Evolutionary conservation across 2,797 vertebrate genomes (phyloP), one percentile per base, ranked within the genome.

Genomic region (Dendrocincla fuliginosa): DNA sequence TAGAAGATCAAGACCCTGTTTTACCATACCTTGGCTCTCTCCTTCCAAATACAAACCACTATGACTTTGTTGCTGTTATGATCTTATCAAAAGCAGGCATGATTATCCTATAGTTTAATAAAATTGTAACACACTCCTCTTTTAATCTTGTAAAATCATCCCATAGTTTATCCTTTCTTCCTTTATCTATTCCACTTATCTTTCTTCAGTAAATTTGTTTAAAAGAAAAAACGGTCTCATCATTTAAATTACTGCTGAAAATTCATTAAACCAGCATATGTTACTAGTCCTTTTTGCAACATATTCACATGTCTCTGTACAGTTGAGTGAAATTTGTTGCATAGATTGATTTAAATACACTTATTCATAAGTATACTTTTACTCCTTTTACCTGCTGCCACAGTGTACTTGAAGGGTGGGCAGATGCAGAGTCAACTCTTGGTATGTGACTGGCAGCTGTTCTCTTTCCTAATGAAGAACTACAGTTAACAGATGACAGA

Each of bases 401-500:
- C n/a, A 71, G 8, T 49, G 25, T 69, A 46, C 49, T 57, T 75
- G 46, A 89, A 89, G n/a, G 16, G 30, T 68, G 25, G 39, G 28
- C 49, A 95, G 84, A 92, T 80, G 59, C 37, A 82, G 49, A 60
- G 28, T 56, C 61, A 92, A 12, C 30, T 71, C 23, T 71, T 89
- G 50, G 42, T 78, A 65, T 56, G 50, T 64, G 49, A 50, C 37
- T 74, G 70, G 49, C 56, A 93, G 76, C 41, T 93, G 64, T 63
- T 91, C 59, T 70, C 32, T 71, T 91, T 87, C 70, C 37, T 92
- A 79, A 92, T 69, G 23, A 92, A 50, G n/a, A 92, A 61, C 33
- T 70, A 70, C n/a, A 84, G 46, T 87, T 55, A 39, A 81, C 18
- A 93, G 56, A 64, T 49, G 90, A 87, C 10, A 65, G 16, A 89